Base-by-base conservation (phyloP, 2,113 vertebrate species). In the Formicarius rufipectus region DNA sequence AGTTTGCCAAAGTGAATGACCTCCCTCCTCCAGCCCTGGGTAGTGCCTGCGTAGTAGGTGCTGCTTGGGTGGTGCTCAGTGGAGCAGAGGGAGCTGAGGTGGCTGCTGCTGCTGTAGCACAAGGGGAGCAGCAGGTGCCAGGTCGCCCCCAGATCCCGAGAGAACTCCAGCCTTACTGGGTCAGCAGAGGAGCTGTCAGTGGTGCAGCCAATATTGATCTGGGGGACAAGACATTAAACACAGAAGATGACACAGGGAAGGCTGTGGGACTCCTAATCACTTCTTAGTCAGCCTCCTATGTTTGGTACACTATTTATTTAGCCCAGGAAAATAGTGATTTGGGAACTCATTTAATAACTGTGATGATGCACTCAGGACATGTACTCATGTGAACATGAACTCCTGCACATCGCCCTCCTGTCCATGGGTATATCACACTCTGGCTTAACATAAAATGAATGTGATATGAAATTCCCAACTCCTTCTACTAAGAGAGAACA, bases 141-240 rank as follows among this genome's bases (percentile, higher is more conserved):
- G 2, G 99, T 99, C 2, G 99, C 98, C 31, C 99, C 99, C 47
- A 99, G 99, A 96, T 99, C 99, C 67, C 99, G 96, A 3, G 99
- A 99, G 97, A 99, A 99, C 97, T 99, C 99, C 85, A 99, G 87
- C 84, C 96, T 98, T 49, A 99, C 98, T 0, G 99, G 98, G 69
- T 99, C 97, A 2, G 98, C 95, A 21, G 99, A 99, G 24, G 99
- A 99, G 96, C 99, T 99, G 39, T 99, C 99, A 2, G 98, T 97
- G 37, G 99, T 99, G 97, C 99, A 99, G 87, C 99, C 99, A 3
- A 99, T 98, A 35, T 99, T 99, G 95, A 99, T 99, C 99, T 99
- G 96, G 31, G 78, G 45, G 12, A 52, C 27, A 95, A 94, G 91
- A 96, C 47, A 71, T 27, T 37, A 87, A 73, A 95, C 67, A 37